phyloP scores from a whole-genome alignment of 1,140 invertebrate genomes.

The Ridgeia piscesae region DNA sequence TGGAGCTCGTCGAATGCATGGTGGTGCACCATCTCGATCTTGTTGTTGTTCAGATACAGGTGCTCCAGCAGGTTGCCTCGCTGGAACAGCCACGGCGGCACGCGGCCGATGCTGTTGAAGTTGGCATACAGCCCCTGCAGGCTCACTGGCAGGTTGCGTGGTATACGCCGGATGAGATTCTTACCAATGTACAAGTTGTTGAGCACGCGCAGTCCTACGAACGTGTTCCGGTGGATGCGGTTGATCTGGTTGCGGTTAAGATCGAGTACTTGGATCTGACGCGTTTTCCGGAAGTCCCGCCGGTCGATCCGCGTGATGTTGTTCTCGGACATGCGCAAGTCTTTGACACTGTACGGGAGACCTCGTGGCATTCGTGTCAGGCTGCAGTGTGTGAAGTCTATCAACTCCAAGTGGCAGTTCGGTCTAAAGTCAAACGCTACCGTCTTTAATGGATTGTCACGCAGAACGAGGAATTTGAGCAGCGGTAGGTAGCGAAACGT shows the following conservation, averaged over 20 bases:
- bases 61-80: constrained; percentile 58
- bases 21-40: constrained; percentile 40
- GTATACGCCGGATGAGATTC: constrained; percentile 17
- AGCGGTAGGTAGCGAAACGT: constrained; percentile 24
- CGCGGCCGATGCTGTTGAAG: constrained; percentile 25
- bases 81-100: neutral
- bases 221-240: constrained; percentile 80
- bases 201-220: constrained; percentile 79
- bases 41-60: constrained; percentile 58
- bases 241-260: constrained; percentile 77
- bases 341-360: constrained; percentile 79
- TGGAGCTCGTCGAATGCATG: constrained; percentile 15
- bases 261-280: constrained; percentile 64
- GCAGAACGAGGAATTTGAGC: constrained; percentile 23
- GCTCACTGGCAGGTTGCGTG: constrained; percentile 63
- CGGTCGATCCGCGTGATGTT: constrained; percentile 60
- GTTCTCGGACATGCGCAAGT: constrained; percentile 77
- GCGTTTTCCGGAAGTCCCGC: constrained; percentile 24
- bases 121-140: constrained; percentile 62
- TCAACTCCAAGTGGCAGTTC: constrained; percentile 59
- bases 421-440: constrained; percentile 20
- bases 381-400: constrained; percentile 80
- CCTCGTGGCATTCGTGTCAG: constrained; percentile 78
- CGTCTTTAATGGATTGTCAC: constrained; percentile 26
- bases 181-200: constrained; percentile 78